Conservation (phyloP, 2,113 vertebrate species). For the Zosterops japonicus region DNA sequence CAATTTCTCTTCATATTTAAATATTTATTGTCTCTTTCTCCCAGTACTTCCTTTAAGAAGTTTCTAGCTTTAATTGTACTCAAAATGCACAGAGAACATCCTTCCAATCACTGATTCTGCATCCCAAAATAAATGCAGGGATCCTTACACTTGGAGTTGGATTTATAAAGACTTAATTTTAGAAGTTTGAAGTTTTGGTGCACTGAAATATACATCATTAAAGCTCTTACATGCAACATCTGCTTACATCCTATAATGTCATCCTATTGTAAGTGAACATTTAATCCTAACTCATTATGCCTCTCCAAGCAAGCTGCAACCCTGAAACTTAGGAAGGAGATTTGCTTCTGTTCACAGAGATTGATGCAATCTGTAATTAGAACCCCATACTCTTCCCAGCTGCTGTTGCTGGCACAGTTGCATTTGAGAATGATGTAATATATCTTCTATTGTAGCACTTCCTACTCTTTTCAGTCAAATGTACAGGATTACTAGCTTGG, state of each 20-base stretch:
- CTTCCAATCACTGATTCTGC: not conserved
- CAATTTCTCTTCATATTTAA: not conserved
- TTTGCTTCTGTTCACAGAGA: constrained; percentile 65
- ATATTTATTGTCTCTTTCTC: not conserved
- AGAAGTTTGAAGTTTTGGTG: not conserved
- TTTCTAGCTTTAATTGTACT: not conserved
- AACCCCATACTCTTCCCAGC: constrained; percentile 64
- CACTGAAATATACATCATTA: constrained; percentile 34
- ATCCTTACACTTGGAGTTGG: not conserved
- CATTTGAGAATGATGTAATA: constrained; percentile 66
- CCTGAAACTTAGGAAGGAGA: constrained; percentile 48
- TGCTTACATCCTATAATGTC: constrained; percentile 60
- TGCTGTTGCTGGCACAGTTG: constrained; percentile 65
- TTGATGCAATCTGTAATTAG: constrained; percentile 71
- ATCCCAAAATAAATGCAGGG: constrained; percentile 8
- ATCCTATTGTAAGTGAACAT: constrained; percentile 63
- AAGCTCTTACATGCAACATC: constrained; percentile 48
- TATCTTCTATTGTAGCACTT: constrained; percentile 38
- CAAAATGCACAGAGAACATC: not conserved
- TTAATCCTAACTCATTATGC: constrained; percentile 65
- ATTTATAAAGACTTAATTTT: constrained; percentile 35
- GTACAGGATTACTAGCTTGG: not conserved
- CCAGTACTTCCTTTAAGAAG: not conserved
- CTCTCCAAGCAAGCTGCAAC: constrained; percentile 54
- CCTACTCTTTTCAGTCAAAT: constrained; percentile 47